Evolutionary conservation across 2,888 invertebrate genomes (phyloP).

Genomic region (Epinotia ramella): DNA sequence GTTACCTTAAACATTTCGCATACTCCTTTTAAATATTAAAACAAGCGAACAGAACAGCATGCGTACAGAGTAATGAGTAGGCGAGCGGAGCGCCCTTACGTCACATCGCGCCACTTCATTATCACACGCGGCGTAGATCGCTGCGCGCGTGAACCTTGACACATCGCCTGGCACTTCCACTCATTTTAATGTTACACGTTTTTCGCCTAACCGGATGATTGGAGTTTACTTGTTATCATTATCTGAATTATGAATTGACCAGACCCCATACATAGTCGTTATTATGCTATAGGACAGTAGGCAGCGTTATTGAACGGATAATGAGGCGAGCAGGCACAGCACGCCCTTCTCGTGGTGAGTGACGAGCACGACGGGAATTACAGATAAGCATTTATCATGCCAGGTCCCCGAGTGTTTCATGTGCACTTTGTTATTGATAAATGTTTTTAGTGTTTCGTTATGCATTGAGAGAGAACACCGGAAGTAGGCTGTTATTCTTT

Average conservation of each 20-base stretch:
- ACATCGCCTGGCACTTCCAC: slow-evolving; percentile 49
- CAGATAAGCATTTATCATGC: background rate
- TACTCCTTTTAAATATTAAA: slow-evolving; percentile 5
- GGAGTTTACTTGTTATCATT: slow-evolving; percentile 31
- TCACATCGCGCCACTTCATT: slow-evolving; percentile 79
- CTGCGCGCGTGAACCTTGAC: slow-evolving; percentile 68
- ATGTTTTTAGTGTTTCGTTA: background rate
- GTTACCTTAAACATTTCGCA: background rate
- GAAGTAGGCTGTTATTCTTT: too few relatives aligned
- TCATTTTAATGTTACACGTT: slow-evolving; percentile 41
- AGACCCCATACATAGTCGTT: background rate
- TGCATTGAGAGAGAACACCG: too few relatives aligned
- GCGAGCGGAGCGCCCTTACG: slow-evolving; percentile 53
- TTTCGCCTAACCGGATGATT: slow-evolving; percentile 28
- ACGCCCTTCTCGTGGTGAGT: background rate
- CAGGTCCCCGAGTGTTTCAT: slow-evolving; percentile 4
- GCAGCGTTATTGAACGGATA: background rate
- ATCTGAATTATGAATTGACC: background rate
- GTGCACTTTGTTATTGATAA: background rate
- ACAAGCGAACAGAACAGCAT: background rate
- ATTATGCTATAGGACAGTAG: background rate
- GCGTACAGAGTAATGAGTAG: background rate
- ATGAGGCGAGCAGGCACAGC: background rate
- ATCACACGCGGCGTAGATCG: slow-evolving; percentile 61
- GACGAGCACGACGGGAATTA: background rate